Evolutionary conservation across 2,888 invertebrate species (phyloP).

Genomic region (Halictus ligatus): DNA sequence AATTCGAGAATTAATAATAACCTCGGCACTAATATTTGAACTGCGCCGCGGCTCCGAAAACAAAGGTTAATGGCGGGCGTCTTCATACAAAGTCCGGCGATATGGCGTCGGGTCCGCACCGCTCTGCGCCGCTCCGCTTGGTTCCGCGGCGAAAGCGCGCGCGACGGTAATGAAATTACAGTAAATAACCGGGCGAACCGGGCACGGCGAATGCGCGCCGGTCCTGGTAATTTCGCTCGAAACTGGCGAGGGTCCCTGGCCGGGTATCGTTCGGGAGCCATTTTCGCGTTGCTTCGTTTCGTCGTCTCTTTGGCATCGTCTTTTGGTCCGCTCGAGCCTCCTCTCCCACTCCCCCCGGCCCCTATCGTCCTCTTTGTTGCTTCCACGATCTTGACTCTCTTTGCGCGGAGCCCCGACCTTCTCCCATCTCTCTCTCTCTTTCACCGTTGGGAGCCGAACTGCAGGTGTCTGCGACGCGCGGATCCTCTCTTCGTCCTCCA

Average conservation of each 20-base stretch:
- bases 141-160: slow-evolving; percentile 42
- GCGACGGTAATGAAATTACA: slow-evolving; percentile 66
- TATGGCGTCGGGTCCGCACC: slow-evolving; percentile 14
- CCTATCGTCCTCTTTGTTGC: background rate
- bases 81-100: slow-evolving; percentile 60
- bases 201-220: slow-evolving; percentile 26
- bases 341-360: slow-evolving; percentile 7
- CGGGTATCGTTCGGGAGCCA: slow-evolving; percentile 71
- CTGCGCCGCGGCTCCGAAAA: slow-evolving; percentile 36
- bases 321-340: slow-evolving; percentile 58
- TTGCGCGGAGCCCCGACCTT: slow-evolving; percentile 34
- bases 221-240: slow-evolving; percentile 67
- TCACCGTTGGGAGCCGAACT: background rate
- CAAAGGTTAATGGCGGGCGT: slow-evolving; percentile 67
- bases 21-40: slow-evolving; percentile 52
- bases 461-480: slow-evolving; percentile 5
- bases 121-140: background rate
- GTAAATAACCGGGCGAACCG: slow-evolving; percentile 58
- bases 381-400: slow-evolving; percentile 49
- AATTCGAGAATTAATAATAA: slow-evolving; percentile 62
- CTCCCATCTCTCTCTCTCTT: background rate
- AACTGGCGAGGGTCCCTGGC: slow-evolving; percentile 71
- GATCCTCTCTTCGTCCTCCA: background rate
- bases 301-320: slow-evolving; percentile 74
- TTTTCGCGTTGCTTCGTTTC: slow-evolving; percentile 73